Conservation (phyloP, 2,113 vertebrate species). For the Nothobranchius furzeri region DNA sequence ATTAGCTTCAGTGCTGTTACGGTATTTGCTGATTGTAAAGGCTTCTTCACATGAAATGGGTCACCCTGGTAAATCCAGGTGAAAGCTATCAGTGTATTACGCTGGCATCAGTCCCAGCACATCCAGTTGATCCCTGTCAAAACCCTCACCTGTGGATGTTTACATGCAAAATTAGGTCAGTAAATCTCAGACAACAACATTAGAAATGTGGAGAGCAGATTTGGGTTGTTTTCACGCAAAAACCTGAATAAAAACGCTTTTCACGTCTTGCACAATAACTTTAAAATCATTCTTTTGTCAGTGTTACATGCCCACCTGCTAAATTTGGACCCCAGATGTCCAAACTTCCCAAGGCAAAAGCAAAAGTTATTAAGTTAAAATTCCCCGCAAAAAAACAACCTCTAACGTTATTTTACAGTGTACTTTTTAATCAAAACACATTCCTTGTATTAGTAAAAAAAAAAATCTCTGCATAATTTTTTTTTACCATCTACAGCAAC, state of each 20-base stretch:
- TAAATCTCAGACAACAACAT: background rate
- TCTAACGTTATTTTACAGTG: no score
- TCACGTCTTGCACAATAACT: background rate
- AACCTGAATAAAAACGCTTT: background rate
- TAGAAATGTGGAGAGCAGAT: background rate
- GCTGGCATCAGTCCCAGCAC: background rate
- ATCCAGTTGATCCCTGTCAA: slow-evolving; percentile 16
- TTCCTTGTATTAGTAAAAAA: no score
- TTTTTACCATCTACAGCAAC: no score
- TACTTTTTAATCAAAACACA: no score
- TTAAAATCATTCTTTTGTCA: no score
- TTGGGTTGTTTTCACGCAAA: background rate
- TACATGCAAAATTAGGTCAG: background rate
- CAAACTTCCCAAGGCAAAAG: no score
- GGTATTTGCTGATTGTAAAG: slow-evolving; percentile 11
- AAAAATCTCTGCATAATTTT: no score
- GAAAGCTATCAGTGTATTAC: slow-evolving; percentile 16
- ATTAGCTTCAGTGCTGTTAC: slow-evolving; percentile 25
- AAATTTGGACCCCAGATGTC: no score
- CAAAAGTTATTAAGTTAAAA: no score
- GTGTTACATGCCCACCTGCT: no score
- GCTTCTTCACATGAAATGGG: slow-evolving; percentile 2
- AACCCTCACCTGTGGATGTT: slow-evolving; percentile 17
- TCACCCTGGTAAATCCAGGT: slow-evolving; percentile 7
- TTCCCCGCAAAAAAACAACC: no score